phyloP scores from a whole-genome alignment of 2,113 vertebrate species.

The Pyrgilauda ruficollis region DNA sequence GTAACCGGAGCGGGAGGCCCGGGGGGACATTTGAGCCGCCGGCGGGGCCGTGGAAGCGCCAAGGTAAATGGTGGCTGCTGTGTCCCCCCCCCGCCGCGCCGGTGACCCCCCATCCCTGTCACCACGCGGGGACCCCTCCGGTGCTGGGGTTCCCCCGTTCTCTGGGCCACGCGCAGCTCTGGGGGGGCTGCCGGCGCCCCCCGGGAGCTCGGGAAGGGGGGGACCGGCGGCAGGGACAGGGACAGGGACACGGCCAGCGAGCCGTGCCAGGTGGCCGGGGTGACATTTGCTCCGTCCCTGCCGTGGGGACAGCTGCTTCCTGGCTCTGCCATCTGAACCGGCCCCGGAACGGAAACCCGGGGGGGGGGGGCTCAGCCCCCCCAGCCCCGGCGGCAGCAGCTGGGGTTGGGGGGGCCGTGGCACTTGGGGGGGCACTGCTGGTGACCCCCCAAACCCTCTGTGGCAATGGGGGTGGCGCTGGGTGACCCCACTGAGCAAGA shows the following conservation, averaged over 20 bases:
- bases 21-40: slow-evolving; percentile 36
- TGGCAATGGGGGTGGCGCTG: not conserved
- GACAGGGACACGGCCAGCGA: not conserved
- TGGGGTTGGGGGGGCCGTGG: not conserved
- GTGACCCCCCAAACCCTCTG: not conserved
- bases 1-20: slow-evolving; percentile 50
- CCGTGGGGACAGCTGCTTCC: slow-evolving; percentile 59
- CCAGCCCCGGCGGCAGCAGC: not conserved
- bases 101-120: not conserved
- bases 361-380: not conserved
- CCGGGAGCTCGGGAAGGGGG: not conserved
- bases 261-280: slow-evolving; percentile 37
- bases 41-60: not conserved
- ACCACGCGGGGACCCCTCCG: fast-evolving
- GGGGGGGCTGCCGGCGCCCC: not conserved
- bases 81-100: fast-evolving
- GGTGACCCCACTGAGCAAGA: not conserved
- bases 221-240: not conserved
- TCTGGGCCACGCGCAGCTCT: not conserved
- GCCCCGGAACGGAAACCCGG: not conserved
- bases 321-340: slow-evolving; percentile 51
- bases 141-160: fast-evolving
- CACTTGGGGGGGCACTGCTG: not conserved
- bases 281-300: slow-evolving; percentile 48
- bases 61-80: not conserved